Percentiles rank a stretch among this genome's conserved stretches.
Conservation (phyloP, 2,797 vertebrate species). For the Crypturellus tataupa region DNA sequence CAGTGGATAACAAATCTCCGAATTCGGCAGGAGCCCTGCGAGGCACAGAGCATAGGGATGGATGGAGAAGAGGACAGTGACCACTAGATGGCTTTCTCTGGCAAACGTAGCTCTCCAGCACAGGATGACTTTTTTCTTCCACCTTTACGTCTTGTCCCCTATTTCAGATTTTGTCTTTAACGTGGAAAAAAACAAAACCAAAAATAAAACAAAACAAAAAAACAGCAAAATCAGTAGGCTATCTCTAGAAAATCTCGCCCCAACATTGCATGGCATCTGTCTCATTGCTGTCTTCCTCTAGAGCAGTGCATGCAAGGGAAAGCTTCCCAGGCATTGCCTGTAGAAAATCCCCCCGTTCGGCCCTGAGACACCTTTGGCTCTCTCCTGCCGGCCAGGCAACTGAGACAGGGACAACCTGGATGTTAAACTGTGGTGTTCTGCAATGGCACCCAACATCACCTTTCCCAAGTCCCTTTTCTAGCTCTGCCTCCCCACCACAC, state of each 20-base stretch:
- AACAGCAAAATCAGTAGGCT: not conserved
- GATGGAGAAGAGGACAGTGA: not conserved
- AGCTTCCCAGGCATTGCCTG: not conserved
- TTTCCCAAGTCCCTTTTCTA: not conserved
- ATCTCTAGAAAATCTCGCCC: not conserved
- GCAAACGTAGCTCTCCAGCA: not conserved
- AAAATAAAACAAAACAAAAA: too few species aligned
- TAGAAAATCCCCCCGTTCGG: not conserved
- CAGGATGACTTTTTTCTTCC: not conserved
- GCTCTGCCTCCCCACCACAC: not conserved
- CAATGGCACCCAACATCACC: not conserved
- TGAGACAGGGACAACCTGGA: not conserved
- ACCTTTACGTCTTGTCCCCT: fast-evolving
- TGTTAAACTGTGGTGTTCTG: not conserved
- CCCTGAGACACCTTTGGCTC: not conserved
- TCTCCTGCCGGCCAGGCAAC: not conserved
- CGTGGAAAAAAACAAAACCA: not conserved
- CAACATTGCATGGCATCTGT: not conserved
- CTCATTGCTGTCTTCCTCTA: not conserved
- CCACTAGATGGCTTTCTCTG: conserved; percentile 57
- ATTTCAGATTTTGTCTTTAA: not conserved
- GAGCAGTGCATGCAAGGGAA: not conserved
- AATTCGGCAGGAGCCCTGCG: not conserved
- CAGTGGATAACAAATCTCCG: not conserved
- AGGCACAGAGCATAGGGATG: not conserved